phyloP scores from a whole-genome alignment of 1,140 invertebrate species.

The Panagrolaimus sp. region DNA sequence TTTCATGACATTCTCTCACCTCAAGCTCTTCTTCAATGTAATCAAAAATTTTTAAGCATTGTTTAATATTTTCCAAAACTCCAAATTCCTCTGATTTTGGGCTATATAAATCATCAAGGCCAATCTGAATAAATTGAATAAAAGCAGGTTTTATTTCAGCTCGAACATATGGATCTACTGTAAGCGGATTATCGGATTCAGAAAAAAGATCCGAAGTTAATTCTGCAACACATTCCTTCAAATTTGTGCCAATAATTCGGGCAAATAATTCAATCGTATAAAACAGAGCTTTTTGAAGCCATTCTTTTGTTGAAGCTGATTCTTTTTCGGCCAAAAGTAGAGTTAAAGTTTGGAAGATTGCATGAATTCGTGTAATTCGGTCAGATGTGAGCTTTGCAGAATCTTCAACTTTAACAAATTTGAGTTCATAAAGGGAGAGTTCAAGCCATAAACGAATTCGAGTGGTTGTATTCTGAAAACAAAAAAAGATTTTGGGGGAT shows the following conservation, averaged over 20 bases:
- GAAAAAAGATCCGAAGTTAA: not conserved
- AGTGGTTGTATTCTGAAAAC: conserved; percentile 5
- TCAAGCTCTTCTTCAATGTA: conserved; percentile 4
- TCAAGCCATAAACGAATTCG: not conserved
- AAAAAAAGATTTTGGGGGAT: too few relatives aligned
- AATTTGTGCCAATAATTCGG: not conserved
- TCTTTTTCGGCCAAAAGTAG: not conserved
- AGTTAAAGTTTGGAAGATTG: conserved; percentile 6
- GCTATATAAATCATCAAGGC: not conserved
- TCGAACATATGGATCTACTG: conserved; percentile 2
- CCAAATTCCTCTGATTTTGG: not conserved
- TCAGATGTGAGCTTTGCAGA: not conserved
- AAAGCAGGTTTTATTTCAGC: not conserved
- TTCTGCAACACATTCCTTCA: conserved; percentile 6
- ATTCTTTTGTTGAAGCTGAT: not conserved
- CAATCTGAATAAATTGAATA: not conserved
- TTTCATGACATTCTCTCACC: not conserved
- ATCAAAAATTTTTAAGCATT: conserved; percentile 9
- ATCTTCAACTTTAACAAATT: not conserved
- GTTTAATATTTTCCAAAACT: conserved; percentile 7
- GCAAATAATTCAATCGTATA: conserved; percentile 8
- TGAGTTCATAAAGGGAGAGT: conserved; percentile 5
- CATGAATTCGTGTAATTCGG: not conserved
- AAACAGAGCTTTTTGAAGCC: conserved; percentile 1
- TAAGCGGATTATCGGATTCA: not conserved